Conservation (phyloP, 2,113 vertebrate genomes). For the Phyllopteryx taeniolatus region DNA sequence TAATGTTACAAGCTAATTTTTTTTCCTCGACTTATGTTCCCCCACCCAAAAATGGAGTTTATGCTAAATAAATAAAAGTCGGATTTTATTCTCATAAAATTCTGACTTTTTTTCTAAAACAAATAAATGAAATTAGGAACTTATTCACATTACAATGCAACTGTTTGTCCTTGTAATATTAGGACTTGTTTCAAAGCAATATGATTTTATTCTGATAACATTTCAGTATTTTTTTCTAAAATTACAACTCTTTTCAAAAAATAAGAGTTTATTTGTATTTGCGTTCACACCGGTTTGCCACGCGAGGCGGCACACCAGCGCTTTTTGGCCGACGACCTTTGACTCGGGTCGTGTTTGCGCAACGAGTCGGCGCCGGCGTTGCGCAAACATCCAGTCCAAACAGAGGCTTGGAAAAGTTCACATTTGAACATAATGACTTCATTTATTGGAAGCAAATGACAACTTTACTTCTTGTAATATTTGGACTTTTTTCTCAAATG, state of each 20-base stretch:
- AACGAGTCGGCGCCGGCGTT: not conserved
- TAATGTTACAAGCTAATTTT: not conserved
- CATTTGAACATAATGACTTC: not conserved
- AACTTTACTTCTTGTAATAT: not conserved
- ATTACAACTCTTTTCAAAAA: too few species aligned
- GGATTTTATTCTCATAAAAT: not conserved
- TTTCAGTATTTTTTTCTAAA: too few species aligned
- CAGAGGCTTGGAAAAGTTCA: not conserved
- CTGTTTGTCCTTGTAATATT: too few species aligned
- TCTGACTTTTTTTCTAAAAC: not conserved
- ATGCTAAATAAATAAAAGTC: too few species aligned
- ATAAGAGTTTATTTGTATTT: too few species aligned
- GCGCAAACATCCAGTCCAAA: not conserved
- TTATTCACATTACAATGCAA: not conserved
- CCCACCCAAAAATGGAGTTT: too few species aligned
- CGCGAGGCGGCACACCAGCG: not conserved
- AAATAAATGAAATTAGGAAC: too few species aligned
- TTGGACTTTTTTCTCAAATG: not conserved
- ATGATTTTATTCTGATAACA: too few species aligned
- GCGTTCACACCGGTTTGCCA: not conserved
- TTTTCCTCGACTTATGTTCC: too few species aligned
- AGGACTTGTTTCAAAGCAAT: too few species aligned
- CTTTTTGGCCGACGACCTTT: not conserved
- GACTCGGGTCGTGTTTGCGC: constrained; percentile 2
- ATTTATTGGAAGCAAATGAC: not conserved